phyloP scores from a whole-genome alignment of 2,797 vertebrate species.

The Aldrovandia affinis region DNA sequence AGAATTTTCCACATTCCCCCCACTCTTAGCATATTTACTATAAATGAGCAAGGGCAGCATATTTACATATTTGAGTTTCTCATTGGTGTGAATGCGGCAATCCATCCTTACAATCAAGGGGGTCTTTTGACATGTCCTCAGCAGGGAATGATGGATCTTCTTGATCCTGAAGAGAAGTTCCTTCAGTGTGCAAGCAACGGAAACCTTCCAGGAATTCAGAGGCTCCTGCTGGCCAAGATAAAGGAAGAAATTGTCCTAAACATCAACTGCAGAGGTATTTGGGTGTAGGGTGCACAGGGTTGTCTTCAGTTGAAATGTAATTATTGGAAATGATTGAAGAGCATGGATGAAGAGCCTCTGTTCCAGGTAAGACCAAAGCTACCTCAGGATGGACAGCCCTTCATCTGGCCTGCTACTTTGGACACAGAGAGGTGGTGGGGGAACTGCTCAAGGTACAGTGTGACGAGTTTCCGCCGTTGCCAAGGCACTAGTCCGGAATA shows the following conservation, averaged over 20 bases:
- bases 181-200: slow-evolving; percentile 81
- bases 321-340: no score
- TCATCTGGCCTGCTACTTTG: slow-evolving; percentile 87
- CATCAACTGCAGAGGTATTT: slow-evolving; percentile 85
- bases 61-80: background rate
- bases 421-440: slow-evolving; percentile 82
- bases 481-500: slow-evolving; percentile 17
- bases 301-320: no score
- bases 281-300: no score
- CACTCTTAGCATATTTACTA: no score
- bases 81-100: background rate
- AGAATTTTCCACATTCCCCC: no score
- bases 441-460: slow-evolving; percentile 82
- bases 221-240: slow-evolving; percentile 69
- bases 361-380: slow-evolving; percentile 76
- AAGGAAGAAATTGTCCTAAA: slow-evolving; percentile 66
- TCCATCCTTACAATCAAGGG: background rate
- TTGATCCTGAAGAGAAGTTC: slow-evolving; percentile 77
- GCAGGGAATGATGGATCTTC: slow-evolving; percentile 49
- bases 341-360: no score
- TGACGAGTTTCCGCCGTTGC: background rate
- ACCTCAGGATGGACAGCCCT: slow-evolving; percentile 88
- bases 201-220: slow-evolving; percentile 67
- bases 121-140: background rate
- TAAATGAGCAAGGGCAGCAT: no score